Base-by-base conservation (phyloP, 2,888 invertebrate genomes). In the Didymodactylos carnosus region DNA sequence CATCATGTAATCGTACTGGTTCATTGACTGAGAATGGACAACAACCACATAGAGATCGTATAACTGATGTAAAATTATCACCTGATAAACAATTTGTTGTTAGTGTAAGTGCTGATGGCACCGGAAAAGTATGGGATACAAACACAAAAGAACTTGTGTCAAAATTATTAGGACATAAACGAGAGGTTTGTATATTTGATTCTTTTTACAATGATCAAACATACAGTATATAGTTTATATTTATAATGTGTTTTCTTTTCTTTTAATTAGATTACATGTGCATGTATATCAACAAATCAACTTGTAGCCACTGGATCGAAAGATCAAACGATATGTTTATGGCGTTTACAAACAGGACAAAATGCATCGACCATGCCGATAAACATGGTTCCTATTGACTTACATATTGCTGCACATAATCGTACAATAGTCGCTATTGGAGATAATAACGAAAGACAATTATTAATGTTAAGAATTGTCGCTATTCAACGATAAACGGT, bases 371-470 rank as follows among this genome's bases (percentile, higher is more conserved):
- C 29, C 3, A 75, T 75, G 72, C 25, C 70, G 19, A 73, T 75
- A 16, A 51, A 19, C 39, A 73, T 72, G 72, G 70, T 49, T 35
- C 69, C 72, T 29, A n/a, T 75, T 27, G 75, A 75, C 27, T 49
- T 72, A 16, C 53, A 73, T 40, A 72, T 75, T 70, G 73, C 72
- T 46, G 69, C 39, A 23, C 72, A 75, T 46, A 75, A 75, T 46
- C 49, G 62, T 43, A 75, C 72, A 35, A 51, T 75, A 40, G 75
- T 75, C 41, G 72, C 75, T 27, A 75, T 75, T n/a, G 72, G 72
- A 25, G 75, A 75, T 16, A 75, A 75, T 39, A 73, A 75, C 49
- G 72, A 72, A 51, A 69, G 72, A 27, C 75, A 75, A 71, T 69
- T 75, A 51, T 69, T 75, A 27, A 75, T 75, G 75, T 43, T 75